Evolutionary conservation across 2,113 vertebrate genomes (phyloP), one percentile per base, ranked within the genome.

Genomic region (Solea solea): DNA sequence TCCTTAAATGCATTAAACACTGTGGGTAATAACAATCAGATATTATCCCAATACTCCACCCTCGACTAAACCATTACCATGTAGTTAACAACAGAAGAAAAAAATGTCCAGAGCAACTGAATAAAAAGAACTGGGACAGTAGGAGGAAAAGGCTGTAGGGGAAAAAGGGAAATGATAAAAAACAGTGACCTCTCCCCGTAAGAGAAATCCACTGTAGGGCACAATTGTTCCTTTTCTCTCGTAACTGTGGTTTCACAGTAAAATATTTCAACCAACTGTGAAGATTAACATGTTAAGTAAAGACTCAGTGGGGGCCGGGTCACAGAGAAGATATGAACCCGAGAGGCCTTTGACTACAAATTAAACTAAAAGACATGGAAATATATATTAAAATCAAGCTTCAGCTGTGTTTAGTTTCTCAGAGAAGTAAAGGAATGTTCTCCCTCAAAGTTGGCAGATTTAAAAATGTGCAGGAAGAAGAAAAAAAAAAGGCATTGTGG

Each of bases 61-160:
- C 57, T 72, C 62, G 66, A 85, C 70, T 21, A 63, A 81, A 48
- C 48, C 57, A 72, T 83, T 75, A 74, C 74, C 55, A 64, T 62
- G 62, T 53, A 69, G 44, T 50, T 46, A 68, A 71, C 41, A 60
- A 39, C 48, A 61, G 46, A 75, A n/a, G n/a, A 61, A 40, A 64
- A 66, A 39, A 53, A 72, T 60, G 70, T 61, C 75, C 52, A 0
- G 34, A 83, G 74, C 0, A 6, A 25, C 52, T 52, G 65, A 58
- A 62, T 12, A 8, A 74, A 64, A 55, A 15, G 8, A 15, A 67
- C 46, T 66, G 54, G 40, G 27, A 41, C 14, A 42, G 16, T 41
- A 13, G 58, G 39, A 51, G 46, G 41, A 42, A 77, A 64, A 58
- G 16, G n/a, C 11, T 45, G 12, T 13, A 42, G 40, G 41, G 28